phyloP scores from a whole-genome alignment of 1,140 invertebrate genomes.

The Drosophila jambulina region DNA sequence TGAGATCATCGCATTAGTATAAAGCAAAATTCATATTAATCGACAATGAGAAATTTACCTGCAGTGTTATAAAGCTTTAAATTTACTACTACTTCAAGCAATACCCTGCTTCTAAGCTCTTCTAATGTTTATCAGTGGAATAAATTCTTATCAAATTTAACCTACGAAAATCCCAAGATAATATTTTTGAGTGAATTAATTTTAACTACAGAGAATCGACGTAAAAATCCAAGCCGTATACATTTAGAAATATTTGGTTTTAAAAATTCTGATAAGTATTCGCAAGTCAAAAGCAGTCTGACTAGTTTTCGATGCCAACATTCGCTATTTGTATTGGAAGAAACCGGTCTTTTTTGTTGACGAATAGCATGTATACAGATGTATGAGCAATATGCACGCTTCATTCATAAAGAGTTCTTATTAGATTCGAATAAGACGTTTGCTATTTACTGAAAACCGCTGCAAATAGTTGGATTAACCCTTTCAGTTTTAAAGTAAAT shows the following conservation, averaged over 20 bases:
- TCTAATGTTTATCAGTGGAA: neutral
- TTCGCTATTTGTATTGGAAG: neutral
- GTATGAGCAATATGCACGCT: neutral
- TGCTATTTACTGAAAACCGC: neutral
- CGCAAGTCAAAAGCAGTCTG: conserved; percentile 3
- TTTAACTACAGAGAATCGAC: too few species aligned
- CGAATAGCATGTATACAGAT: neutral
- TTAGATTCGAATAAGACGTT: neutral
- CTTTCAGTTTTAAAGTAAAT: neutral
- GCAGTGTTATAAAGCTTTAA: neutral
- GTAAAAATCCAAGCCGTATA: too few species aligned
- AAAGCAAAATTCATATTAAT: conserved; percentile 2
- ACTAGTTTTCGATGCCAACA: conserved; percentile 8
- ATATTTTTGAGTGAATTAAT: neutral
- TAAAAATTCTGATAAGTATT: conserved; percentile 1
- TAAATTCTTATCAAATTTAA: neutral
- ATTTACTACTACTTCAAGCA: neutral
- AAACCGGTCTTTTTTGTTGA: conserved; percentile 21
- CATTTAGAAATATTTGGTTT: neutral
- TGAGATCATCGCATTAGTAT: neutral
- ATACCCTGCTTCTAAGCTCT: neutral
- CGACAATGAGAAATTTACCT: neutral
- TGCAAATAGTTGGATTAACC: neutral
- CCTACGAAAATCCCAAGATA: neutral
- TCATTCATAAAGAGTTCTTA: neutral